Base-by-base conservation (phyloP, 2,113 vertebrate species). In the Capreolus pygargus region DNA sequence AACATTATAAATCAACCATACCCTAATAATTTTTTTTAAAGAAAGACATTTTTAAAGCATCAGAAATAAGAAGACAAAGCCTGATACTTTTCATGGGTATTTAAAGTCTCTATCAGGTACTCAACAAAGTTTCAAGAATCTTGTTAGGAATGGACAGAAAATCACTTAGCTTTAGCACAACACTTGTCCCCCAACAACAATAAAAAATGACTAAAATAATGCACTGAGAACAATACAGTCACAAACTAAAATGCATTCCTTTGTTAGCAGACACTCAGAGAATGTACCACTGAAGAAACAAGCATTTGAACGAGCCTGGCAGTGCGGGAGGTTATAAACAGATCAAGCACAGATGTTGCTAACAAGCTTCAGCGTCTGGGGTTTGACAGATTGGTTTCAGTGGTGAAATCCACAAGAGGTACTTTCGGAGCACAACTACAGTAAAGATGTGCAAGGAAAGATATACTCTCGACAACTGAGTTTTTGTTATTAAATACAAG, bases 311-410 rank as follows among this genome's bases (percentile, higher is more conserved):
- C 5, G 55, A 91, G 43, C 25, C 7, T 36, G 30, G 76, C 89
- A 67, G 10, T 82, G 78, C 28, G 0, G 54, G 82, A 96, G 82
- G 86, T 89, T 93, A 45, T 81, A 95, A 96, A 84, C 52, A 95
- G 83, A 96, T 93, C 58, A 89, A 98, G 61, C 70, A 30, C 97
- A 98, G 95, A 98, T 98, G 96, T 97, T 92, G 95, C 83, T 92
- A 87, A 96, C 92, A 96, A 96, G 79, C 84, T 97, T 96, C 87
- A 96, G 79, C 4, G 50, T 94, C 94, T 97, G 97, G 86, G 67
- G 89, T 98, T 98, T 97, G 50, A 89, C 91, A 95, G 85, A 95
- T 91, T 70, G 82, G 70, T 93, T 94, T 92, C 87, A 95, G 54
- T 94, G 94, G 97, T 95, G 76, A 96, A 98, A 96, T 86, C 74